phyloP scores from a whole-genome alignment of 2,888 invertebrate species.

The Drosophila ustulata region DNA sequence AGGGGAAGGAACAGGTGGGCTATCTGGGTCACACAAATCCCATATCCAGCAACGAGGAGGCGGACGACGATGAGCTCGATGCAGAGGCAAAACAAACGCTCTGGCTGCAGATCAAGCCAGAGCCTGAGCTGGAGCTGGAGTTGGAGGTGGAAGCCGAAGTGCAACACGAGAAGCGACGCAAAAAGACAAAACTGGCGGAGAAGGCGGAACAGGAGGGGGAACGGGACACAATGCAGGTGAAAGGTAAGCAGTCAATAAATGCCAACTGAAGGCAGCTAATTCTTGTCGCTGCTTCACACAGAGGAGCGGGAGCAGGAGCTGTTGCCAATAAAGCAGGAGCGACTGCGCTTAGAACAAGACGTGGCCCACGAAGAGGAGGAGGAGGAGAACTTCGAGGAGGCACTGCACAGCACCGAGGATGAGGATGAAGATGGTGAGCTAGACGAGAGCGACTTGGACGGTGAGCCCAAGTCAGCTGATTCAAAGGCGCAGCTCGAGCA shows the following conservation, averaged over 20 bases:
- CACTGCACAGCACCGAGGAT: conserved; percentile 32
- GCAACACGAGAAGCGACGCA: conserved; percentile 35
- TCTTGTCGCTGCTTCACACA: conserved; percentile 1
- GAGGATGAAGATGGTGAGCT: conserved; percentile 32
- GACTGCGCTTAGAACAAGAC: conserved; percentile 23
- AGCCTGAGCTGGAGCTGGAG: conserved; percentile 46
- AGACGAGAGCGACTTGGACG: conserved; percentile 33
- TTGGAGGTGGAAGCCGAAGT: conserved; percentile 5
- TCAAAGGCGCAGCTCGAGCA: neutral
- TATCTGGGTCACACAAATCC: conserved; percentile 73
- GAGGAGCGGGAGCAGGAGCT: conserved; percentile 57
- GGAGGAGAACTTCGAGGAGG: conserved; percentile 15
- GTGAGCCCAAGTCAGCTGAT: conserved; percentile 12
- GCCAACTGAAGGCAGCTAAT: neutral
- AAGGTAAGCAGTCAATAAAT: conserved; percentile 38
- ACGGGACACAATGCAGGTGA: conserved; percentile 27
- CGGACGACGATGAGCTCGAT: conserved; percentile 56
- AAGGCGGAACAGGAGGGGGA: neutral
- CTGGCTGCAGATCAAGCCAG: conserved; percentile 71
- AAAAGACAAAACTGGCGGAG: conserved; percentile 24
- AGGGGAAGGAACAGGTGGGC: conserved; percentile 51
- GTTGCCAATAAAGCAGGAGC: conserved; percentile 58
- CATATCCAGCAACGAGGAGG: conserved; percentile 80
- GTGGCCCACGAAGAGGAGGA: conserved; percentile 27
- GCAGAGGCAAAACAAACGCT: conserved; percentile 59